These are phyloP conservation scores for Semaprochilodus insignis DNA, from an alignment of 2,797 vertebrate genomes.

Conservation along the genomic window DNA sequence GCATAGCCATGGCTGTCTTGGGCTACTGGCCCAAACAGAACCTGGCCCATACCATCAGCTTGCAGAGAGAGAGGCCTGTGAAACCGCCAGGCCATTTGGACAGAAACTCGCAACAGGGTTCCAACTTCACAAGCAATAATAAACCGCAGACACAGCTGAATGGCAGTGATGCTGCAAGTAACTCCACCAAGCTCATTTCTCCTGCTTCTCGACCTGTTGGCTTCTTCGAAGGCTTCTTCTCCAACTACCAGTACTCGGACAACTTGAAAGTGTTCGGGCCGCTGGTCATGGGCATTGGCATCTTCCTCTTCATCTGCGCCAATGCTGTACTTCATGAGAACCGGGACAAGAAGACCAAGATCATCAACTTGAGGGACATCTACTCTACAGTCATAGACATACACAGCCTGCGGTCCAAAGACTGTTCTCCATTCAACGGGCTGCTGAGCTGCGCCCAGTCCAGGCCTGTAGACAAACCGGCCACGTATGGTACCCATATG, in stretches of 20 bases:
- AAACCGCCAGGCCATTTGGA: not conserved
- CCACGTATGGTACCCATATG: constrained; percentile 73
- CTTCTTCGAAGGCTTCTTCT: constrained; percentile 87
- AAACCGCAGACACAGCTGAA: constrained; percentile 58
- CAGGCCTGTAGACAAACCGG: constrained; percentile 81
- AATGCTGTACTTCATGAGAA: constrained; percentile 97
- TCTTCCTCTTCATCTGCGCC: constrained; percentile 98
- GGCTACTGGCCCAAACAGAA: constrained; percentile 95
- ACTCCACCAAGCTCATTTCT: constrained; percentile 59
- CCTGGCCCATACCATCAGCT: constrained; percentile 74
- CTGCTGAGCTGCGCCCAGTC: constrained; percentile 89
- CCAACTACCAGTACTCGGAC: constrained; percentile 92
- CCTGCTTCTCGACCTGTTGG: constrained; percentile 72
- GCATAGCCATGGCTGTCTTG: constrained; percentile 92
- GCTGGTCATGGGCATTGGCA: constrained; percentile 97
- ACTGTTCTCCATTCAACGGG: constrained; percentile 88
- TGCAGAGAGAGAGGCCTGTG: constrained; percentile 62
- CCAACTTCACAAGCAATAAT: constrained; percentile 65
- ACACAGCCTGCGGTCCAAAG: constrained; percentile 90
- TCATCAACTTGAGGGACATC: constrained; percentile 96
- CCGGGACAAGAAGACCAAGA: constrained; percentile 96
- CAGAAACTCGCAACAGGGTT: constrained; percentile 54
- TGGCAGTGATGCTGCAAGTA: constrained; percentile 69
- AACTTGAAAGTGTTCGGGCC: constrained; percentile 97
- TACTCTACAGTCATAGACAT: constrained; percentile 98